Evolutionary conservation across 2,888 invertebrate species (phyloP).

Genomic region (Orchestes rusci): DNA sequence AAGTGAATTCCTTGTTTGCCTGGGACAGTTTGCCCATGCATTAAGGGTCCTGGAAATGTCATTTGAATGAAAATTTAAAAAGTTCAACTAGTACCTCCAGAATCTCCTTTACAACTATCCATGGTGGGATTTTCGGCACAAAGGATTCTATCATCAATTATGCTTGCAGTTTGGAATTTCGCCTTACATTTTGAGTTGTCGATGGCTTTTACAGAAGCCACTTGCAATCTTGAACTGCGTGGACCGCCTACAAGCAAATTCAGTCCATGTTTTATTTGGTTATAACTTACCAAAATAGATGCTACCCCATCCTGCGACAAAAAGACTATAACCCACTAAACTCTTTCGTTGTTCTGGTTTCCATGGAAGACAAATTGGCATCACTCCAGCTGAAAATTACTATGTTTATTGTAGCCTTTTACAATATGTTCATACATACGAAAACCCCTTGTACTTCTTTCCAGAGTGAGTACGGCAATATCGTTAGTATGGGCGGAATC

Average conservation of each 20-base stretch:
- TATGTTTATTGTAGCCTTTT: too few relatives aligned
- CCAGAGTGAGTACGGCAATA: slow-evolving; percentile 66
- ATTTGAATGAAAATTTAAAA: not conserved
- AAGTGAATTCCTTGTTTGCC: slow-evolving; percentile 33
- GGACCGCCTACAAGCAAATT: slow-evolving; percentile 54
- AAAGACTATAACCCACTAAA: slow-evolving; percentile 56
- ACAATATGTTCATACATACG: slow-evolving; percentile 9
- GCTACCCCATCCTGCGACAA: slow-evolving; percentile 81
- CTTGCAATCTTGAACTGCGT: slow-evolving; percentile 56
- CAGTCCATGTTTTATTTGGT: slow-evolving; percentile 1
- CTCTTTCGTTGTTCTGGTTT: slow-evolving; percentile 44
- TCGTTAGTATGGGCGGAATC: slow-evolving; percentile 61
- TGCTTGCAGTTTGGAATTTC: slow-evolving; percentile 51
- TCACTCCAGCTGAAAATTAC: slow-evolving; percentile 51
- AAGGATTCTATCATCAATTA: slow-evolving; percentile 56
- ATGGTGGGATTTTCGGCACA: slow-evolving; percentile 65
- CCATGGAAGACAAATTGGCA: slow-evolving; percentile 70
- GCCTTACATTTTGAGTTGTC: slow-evolving; percentile 53
- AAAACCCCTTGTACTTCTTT: slow-evolving; percentile 8
- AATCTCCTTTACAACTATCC: slow-evolving; percentile 75
- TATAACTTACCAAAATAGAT: slow-evolving; percentile 57
- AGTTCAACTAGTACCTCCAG: slow-evolving; percentile 45
- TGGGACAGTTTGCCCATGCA: slow-evolving; percentile 41
- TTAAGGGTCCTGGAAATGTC: slow-evolving; percentile 55
- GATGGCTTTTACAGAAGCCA: slow-evolving; percentile 65